Conservation (phyloP, 2,113 vertebrate genomes). For the Fulica atra region DNA sequence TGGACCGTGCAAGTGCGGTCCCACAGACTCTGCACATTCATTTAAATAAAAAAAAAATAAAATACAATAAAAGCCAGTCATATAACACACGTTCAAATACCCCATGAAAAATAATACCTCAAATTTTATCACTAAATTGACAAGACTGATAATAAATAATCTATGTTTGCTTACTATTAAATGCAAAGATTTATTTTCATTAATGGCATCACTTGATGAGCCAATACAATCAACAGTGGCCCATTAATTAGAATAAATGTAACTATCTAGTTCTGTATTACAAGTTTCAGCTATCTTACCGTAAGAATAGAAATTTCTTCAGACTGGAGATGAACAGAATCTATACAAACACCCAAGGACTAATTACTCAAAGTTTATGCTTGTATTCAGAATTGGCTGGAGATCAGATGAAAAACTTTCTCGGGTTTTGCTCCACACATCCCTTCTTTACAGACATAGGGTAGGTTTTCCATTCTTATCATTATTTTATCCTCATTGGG, state of each 20-base stretch:
- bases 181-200: constrained; percentile 6
- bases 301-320: constrained; percentile 43
- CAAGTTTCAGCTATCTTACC: neutral
- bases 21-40: neutral
- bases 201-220: neutral
- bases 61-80: neutral
- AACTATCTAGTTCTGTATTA: neutral
- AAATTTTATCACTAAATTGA: neutral
- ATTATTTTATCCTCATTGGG: neutral
- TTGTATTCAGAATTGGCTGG: constrained; percentile 60
- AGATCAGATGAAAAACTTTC: constrained; percentile 56
- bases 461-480: constrained; percentile 2
- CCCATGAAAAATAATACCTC: neutral
- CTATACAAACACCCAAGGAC: constrained; percentile 37
- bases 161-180: neutral
- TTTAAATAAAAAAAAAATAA: neutral
- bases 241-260: neutral
- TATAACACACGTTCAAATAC: neutral
- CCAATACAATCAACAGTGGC: constrained; percentile 7
- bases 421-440: constrained; percentile 46
- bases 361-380: constrained; percentile 63
- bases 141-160: neutral
- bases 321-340: constrained; percentile 11
- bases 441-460: constrained; percentile 52
- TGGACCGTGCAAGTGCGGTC: neutral